Evolutionary conservation across 2,797 vertebrate genomes (phyloP), one percentile per base, ranked within the genome.

Genomic region (Schizothorax lantsangensis): DNA sequence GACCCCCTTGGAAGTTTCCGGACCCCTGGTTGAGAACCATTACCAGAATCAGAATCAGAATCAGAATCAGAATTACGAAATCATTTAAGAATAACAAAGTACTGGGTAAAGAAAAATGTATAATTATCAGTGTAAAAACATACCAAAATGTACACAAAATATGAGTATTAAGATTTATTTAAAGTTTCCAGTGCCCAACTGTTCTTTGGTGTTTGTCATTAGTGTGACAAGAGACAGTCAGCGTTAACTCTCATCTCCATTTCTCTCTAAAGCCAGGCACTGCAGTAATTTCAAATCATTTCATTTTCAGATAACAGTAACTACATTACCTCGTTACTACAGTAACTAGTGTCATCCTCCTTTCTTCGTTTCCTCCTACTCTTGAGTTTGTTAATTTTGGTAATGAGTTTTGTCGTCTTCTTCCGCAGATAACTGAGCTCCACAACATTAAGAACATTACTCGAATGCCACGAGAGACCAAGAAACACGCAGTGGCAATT

Each of bases 381-480:
- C 57, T 43, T 57, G 15, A 43, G 38, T 74, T 79, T 54, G 33
- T 85, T 88, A 79, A 80, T 92, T 91, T 89, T 87, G 81, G 79
- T 93, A 92, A 94, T 89, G 90, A 91, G 78, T 87, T 88, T 85
- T 90, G 87, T 92, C 89, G 94, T 93, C 89, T 90, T 88, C 93
- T 95, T 96, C 83, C 75, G 90, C 92, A 99, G 98, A 97, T 99
- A 95, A 99, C 98, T 21, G 98, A 99, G 94, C 96, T 99, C 90
- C 97, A 98, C 93, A 99, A 97, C 94, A 96, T 99, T 95, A 99
- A 97, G 97, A 99, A 98, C 93, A 97, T 99, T 93, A 98, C 97
- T 90, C 96, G 98, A 91, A 96, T 99, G 96, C 98, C 98, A 87
- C 96, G 97, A 92, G 98, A 99, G 94, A 97, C 98, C 83, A 99